Evolutionary conservation across 2,797 vertebrate species (phyloP).

Genomic region (Carcharodon carcharias): DNA sequence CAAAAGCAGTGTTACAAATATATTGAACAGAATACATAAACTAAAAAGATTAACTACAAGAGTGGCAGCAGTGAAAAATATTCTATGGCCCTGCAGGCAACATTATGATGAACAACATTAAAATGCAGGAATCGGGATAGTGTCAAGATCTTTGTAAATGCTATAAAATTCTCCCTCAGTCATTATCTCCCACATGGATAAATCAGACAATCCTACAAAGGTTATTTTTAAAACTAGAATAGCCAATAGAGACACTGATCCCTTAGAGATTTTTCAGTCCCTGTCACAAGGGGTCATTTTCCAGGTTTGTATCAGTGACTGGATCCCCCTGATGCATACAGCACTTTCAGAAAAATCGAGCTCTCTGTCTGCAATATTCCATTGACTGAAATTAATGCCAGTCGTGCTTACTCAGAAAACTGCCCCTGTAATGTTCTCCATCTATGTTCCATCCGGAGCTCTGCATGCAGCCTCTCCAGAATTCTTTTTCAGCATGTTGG

Average conservation of each 20-base stretch:
- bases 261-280: not conserved
- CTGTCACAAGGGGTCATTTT: not conserved
- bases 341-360: not conserved
- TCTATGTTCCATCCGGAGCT: not conserved
- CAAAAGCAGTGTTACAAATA: not conserved
- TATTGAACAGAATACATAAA: not conserved
- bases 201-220: not conserved
- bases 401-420: not conserved
- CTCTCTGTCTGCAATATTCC: not conserved
- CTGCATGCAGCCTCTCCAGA: not conserved
- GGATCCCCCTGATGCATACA: too few species aligned
- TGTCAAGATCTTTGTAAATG: too few species aligned
- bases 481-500: not conserved
- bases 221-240: not conserved
- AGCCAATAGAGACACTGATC: not conserved
- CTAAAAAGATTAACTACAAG: not conserved
- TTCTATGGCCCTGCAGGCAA: not conserved
- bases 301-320: not conserved
- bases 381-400: not conserved
- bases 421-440: not conserved
- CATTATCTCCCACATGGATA: constrained; percentile 9
- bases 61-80: not conserved
- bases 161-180: not conserved
- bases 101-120: not conserved
- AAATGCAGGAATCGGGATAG: not conserved